These are phyloP conservation scores for Chaetogeoica ovagalla DNA, from an alignment of 2,888 invertebrate species.

Conservation along the genomic window DNA sequence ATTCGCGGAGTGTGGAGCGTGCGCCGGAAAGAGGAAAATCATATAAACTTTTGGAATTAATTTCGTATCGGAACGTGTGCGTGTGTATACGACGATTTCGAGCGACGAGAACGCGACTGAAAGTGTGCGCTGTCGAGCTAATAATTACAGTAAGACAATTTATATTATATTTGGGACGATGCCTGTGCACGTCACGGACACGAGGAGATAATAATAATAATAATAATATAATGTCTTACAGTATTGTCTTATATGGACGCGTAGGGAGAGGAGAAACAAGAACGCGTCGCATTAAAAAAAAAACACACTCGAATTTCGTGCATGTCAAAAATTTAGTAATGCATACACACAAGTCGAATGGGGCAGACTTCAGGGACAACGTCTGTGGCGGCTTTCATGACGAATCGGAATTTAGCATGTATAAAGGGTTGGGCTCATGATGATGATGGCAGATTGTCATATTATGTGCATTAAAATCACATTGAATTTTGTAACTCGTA, in stretches of 20 bases:
- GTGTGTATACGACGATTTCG: neutral
- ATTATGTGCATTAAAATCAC: too few relatives aligned
- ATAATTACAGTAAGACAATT: neutral
- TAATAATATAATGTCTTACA: neutral
- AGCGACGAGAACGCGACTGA: neutral
- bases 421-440: too few relatives aligned
- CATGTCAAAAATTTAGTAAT: too few relatives aligned
- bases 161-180: neutral
- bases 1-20: neutral
- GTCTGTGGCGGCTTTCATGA: neutral
- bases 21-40: constrained; percentile 5
- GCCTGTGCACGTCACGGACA: constrained; percentile 10
- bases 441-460: too few relatives aligned
- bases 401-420: neutral
- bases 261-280: neutral
- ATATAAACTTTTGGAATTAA: constrained; percentile 44
- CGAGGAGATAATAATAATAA: neutral
- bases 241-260: too few relatives aligned
- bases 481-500: too few relatives aligned
- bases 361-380: too few relatives aligned
- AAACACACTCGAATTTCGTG: too few relatives aligned
- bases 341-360: neutral
- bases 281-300: neutral
- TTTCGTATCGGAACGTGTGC: constrained; percentile 4
- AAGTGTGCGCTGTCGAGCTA: constrained; percentile 17